phyloP scores from a whole-genome alignment of 2,113 vertebrate genomes.

The Callipepla californica region DNA sequence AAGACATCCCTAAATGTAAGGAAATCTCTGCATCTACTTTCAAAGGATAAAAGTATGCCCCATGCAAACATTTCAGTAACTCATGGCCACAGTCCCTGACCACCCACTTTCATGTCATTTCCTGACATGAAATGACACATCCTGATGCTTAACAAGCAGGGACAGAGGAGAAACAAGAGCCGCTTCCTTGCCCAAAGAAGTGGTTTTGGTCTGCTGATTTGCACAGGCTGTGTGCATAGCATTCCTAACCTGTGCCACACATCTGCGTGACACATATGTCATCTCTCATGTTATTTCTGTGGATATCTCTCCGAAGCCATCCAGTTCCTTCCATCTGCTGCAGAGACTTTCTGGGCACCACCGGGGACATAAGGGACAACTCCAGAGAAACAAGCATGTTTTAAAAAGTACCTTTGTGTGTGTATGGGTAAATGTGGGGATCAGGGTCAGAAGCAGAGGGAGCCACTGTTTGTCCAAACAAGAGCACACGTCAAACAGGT shows the following conservation, averaged over 20 bases:
- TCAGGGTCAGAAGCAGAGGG: conserved; percentile 22
- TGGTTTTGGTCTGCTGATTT: neutral
- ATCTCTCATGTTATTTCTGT: neutral
- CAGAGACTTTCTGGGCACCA: neutral
- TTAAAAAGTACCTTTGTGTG: neutral
- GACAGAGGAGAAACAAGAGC: neutral
- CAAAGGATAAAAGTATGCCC: neutral
- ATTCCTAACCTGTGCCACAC: neutral
- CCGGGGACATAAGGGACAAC: neutral
- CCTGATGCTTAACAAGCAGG: neutral
- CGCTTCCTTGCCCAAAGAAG: neutral
- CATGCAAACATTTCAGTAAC: neutral
- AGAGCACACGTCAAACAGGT: neutral
- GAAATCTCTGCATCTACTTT: neutral
- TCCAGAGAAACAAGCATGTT: neutral
- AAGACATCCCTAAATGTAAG: neutral
- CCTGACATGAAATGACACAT: neutral
- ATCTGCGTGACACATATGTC: neutral
- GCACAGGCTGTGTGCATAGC: neutral
- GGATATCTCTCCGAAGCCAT: neutral
- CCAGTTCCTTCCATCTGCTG: neutral
- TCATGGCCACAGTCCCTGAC: neutral
- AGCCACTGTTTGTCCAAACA: neutral
- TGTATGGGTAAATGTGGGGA: neutral
- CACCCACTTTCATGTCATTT: neutral